Evolutionary conservation across 2,888 invertebrate genomes (phyloP).

Genomic region (Dryobotodes eremita): DNA sequence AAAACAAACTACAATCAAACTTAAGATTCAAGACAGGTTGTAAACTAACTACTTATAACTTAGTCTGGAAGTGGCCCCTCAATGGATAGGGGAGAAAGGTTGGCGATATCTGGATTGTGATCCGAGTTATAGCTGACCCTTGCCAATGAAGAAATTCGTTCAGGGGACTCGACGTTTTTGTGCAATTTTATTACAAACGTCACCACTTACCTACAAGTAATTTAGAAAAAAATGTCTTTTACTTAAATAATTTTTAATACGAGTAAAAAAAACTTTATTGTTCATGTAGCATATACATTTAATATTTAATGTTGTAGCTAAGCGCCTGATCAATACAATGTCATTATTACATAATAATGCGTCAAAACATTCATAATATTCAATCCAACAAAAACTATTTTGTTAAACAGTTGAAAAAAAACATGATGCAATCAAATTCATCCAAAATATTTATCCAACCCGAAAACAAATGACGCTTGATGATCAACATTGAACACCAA

Average conservation of each 20-base stretch:
- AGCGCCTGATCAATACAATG: neutral
- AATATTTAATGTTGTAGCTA: neutral
- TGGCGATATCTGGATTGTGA: conserved; percentile 49
- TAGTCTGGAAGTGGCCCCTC: conserved; percentile 37
- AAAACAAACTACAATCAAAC: conserved; percentile 24
- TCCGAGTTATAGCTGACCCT: conserved; percentile 42
- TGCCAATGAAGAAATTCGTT: conserved; percentile 36
- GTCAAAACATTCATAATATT: no score
- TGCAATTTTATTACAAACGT: neutral
- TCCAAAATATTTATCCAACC: neutral
- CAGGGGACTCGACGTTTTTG: neutral
- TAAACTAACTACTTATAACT: conserved; percentile 34
- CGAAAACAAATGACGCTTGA: conserved; percentile 16
- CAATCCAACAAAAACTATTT: neutral
- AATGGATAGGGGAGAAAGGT: conserved; percentile 34
- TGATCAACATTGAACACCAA: conserved; percentile 6
- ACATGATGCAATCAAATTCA: neutral
- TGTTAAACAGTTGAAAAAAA: neutral
- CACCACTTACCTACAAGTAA: neutral
- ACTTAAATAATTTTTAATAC: no score
- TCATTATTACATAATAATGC: neutral
- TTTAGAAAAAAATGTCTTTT: neutral
- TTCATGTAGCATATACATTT: neutral
- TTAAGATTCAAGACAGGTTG: conserved; percentile 34
- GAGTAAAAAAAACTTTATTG: neutral